These are phyloP conservation scores for Formicarius rufipectus DNA, from an alignment of 2,113 vertebrate species.

Conservation along the genomic window DNA sequence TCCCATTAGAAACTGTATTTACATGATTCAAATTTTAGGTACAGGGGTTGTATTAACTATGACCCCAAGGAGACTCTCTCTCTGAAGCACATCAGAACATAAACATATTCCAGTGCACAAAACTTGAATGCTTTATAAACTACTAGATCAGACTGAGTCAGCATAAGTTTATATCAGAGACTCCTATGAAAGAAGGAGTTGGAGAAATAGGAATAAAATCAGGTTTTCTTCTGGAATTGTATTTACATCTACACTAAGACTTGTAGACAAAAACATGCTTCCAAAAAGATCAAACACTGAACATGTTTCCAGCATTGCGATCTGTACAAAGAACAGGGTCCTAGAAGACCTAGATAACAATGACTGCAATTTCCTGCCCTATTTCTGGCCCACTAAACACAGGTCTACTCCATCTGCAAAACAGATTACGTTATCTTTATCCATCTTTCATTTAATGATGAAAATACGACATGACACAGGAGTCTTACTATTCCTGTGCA, in stretches of 20 bases:
- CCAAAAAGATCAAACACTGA: background rate
- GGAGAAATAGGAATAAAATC: background rate
- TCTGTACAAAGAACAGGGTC: background rate
- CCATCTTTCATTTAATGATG: background rate
- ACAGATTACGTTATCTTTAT: background rate
- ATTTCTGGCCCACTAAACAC: background rate
- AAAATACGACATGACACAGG: background rate
- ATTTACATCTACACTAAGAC: background rate
- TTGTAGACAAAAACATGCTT: background rate
- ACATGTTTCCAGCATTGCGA: background rate
- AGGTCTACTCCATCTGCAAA: background rate
- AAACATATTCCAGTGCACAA: background rate
- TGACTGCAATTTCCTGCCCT: background rate
- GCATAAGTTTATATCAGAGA: background rate
- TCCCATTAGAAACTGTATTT: background rate
- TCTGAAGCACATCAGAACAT: background rate
- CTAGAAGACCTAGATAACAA: background rate
- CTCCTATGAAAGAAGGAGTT: background rate
- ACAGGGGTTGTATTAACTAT: background rate
- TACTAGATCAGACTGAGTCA: background rate
- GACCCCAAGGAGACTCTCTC: background rate
- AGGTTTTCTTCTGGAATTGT: background rate
- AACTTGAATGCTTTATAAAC: background rate
- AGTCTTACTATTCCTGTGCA: background rate
- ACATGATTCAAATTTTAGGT: background rate